Percentiles rank a stretch among this genome's conserved stretches.
phyloP scores from a whole-genome alignment of 92 coral and sea anemone species.

The Pocillopora meandrina region DNA sequence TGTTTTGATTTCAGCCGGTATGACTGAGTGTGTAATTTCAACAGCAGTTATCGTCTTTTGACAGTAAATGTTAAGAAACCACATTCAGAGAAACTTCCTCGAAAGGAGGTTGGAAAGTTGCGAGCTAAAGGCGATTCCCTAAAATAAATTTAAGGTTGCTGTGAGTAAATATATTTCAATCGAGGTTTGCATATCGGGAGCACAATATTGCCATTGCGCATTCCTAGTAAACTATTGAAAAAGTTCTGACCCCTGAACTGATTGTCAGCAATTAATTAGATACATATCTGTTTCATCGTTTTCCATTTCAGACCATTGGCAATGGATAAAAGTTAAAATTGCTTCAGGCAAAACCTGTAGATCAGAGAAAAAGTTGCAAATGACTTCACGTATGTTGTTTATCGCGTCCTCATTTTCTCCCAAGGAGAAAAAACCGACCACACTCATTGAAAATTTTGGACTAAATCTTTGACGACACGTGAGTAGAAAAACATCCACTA shows the following conservation, averaged over 20 bases:
- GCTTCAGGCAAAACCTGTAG: background rate
- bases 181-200: too few species aligned
- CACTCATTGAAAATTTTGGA: background rate
- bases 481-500: background rate
- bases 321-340: background rate
- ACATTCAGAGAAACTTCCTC: background rate
- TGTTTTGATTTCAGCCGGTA: slow-evolving; percentile 3
- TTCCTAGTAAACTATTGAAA: too few species aligned
- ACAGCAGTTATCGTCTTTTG: slow-evolving; percentile 19
- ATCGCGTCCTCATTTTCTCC: background rate
- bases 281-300: slow-evolving; percentile 1
- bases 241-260: too few species aligned
- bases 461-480: slow-evolving; percentile 1
- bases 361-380: background rate
- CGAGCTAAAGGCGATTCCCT: too few species aligned
- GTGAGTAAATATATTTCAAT: too few species aligned
- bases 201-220: too few species aligned
- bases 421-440: background rate
- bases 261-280: too few species aligned
- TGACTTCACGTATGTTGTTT: background rate
- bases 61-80: background rate
- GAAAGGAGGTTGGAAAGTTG: background rate
- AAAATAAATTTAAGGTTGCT: too few species aligned
- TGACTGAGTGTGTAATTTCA: slow-evolving; percentile 6
- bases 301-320: background rate